Conservation (phyloP, 64 coral and sea anemone species). For the Pocillopora damicornis region DNA sequence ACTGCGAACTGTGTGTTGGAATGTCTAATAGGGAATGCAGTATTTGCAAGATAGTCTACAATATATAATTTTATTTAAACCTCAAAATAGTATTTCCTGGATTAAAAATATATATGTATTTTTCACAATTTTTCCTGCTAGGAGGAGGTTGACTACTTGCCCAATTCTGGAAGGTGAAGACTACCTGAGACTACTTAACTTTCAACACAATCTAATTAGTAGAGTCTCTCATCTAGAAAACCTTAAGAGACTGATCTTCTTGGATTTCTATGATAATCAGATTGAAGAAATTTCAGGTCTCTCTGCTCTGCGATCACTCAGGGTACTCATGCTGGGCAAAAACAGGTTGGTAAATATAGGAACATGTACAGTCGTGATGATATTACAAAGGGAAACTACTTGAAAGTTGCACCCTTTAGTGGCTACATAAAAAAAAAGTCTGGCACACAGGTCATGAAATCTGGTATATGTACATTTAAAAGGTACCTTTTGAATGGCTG, state of each 20-base stretch:
- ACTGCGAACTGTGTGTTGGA: too few species aligned
- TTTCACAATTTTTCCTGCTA: not conserved
- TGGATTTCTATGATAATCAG: slow-evolving; percentile 98
- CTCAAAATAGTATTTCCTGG: too few species aligned
- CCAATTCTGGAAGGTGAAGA: slow-evolving; percentile 97
- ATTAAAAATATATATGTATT: not conserved
- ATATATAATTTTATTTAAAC: too few species aligned
- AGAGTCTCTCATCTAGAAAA: slow-evolving; percentile 84
- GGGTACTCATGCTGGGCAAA: slow-evolving; percentile 94
- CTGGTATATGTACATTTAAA: too few species aligned
- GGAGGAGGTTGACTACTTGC: slow-evolving; percentile 82
- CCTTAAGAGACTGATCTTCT: slow-evolving; percentile 83
- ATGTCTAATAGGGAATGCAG: too few species aligned
- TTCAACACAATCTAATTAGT: slow-evolving; percentile 91
- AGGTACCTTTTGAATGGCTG: too few species aligned
- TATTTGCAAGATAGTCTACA: too few species aligned
- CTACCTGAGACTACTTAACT: slow-evolving; percentile 82
- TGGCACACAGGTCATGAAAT: too few species aligned
- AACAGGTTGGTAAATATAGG: slow-evolving; percentile 45
- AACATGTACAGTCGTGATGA: too few species aligned
- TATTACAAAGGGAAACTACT: too few species aligned
- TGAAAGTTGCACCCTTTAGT: too few species aligned
- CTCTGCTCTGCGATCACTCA: slow-evolving; percentile 70
- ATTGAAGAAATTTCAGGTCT: slow-evolving; percentile 90
- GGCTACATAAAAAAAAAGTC: too few species aligned